phyloP scores from a whole-genome alignment of 1,140 invertebrate species.

The Philotrypesis tridentata region DNA sequence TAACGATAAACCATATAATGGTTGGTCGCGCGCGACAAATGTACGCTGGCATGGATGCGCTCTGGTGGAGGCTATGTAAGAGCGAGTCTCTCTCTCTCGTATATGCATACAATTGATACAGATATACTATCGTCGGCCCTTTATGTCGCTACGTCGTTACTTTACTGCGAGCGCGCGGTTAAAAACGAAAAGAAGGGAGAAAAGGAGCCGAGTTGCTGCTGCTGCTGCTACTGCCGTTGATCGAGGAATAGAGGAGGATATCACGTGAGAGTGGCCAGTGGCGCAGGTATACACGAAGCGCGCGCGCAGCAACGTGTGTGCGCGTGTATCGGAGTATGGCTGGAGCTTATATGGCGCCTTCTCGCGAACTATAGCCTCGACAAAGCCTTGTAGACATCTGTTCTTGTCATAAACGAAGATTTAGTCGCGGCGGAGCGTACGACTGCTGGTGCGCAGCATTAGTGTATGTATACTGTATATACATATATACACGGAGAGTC shows the following conservation, averaged over 20 bases:
- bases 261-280: slow-evolving; percentile 43
- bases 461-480: too few relatives aligned
- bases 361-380: slow-evolving; percentile 67
- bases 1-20: slow-evolving; percentile 72
- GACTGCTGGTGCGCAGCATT: background rate
- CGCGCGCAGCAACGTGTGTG: slow-evolving; percentile 13
- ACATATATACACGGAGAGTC: too few relatives aligned
- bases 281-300: slow-evolving; percentile 53
- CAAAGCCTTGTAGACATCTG: slow-evolving; percentile 71
- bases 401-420: slow-evolving; percentile 71
- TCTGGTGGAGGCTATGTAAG: background rate
- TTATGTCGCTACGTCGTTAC: slow-evolving; percentile 62
- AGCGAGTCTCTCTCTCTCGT: slow-evolving; percentile 10
- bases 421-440: slow-evolving; percentile 60
- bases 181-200: slow-evolving; percentile 35
- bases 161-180: slow-evolving; percentile 27
- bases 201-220: slow-evolving; percentile 43
- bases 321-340: slow-evolving; percentile 40
- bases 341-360: slow-evolving; percentile 67
- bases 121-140: slow-evolving; percentile 72
- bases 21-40: slow-evolving; percentile 69
- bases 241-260: background rate
- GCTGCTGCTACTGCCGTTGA: background rate
- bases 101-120: slow-evolving; percentile 75
- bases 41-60: slow-evolving; percentile 53